A percentile compares a stretch with the other conserved stretches of the same genome.
Evolutionary conservation across 2,888 invertebrate species (phyloP).

Genomic region (Coenonympha glycerion): DNA sequence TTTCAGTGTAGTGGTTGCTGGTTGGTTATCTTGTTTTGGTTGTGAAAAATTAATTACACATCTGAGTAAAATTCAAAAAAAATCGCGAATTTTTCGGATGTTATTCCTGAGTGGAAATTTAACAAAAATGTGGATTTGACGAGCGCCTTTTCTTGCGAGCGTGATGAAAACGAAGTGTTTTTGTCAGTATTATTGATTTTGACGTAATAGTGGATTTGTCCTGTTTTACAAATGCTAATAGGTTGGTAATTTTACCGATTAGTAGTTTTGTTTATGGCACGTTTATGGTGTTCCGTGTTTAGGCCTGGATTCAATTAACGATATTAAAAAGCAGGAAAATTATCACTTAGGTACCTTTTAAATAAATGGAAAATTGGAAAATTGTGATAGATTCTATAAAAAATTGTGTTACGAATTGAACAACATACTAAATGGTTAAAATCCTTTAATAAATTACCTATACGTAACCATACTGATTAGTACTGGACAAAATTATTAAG

Average conservation of each 20-base stretch:
- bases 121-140: slow-evolving; percentile 1
- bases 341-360: too few relatives aligned
- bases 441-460: too few relatives aligned
- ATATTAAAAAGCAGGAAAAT: too few relatives aligned
- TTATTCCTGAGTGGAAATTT: not conserved
- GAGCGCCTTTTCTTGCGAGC: not conserved
- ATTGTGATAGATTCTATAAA: too few relatives aligned
- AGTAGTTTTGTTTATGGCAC: too few relatives aligned
- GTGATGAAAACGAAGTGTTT: not conserved
- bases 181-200: slow-evolving; percentile 19
- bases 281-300: too few relatives aligned
- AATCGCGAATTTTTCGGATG: slow-evolving; percentile 1
- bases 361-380: too few relatives aligned
- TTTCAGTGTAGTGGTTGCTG: slow-evolving; percentile 18
- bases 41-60: slow-evolving; percentile 23
- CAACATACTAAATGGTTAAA: too few relatives aligned
- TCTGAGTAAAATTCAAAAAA: not conserved
- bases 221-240: slow-evolving; percentile 9
- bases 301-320: too few relatives aligned
- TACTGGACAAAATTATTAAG: too few relatives aligned
- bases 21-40: slow-evolving; percentile 31
- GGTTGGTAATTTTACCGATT: not conserved
- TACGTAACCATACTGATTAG: too few relatives aligned
- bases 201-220: slow-evolving; percentile 12
- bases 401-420: too few relatives aligned